Base-by-base conservation (phyloP, 1,140 invertebrate species). In the Caerostris darwini region DNA sequence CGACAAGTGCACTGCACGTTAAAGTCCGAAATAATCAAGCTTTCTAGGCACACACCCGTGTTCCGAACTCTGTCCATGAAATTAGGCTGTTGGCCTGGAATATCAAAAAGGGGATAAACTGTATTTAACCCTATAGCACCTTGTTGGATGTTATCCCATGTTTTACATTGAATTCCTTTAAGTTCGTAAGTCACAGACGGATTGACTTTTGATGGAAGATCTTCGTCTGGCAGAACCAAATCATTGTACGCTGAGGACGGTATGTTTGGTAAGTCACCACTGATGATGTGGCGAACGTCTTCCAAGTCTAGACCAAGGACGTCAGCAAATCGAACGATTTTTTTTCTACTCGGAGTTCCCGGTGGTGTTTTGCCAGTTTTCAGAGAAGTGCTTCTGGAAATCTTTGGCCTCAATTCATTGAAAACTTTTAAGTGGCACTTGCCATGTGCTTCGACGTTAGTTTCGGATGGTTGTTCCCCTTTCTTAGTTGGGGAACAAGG, bases 251-350 rank as follows among this genome's bases (percentile, higher is more conserved):
- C 98, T 1, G 98, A 98, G 95, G 97, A 97, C 0, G 98, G 98
- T 95, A 99, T 97, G 95, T 97, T 97, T 1, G 98, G 98, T 94
- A 98, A 97, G 96, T 98, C 98, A 95, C 98, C 98, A 34, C 87
- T 61, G 7, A 92, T 77, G 8, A 95, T 95, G 54, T 95, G 94
- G n/a, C 94, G 90, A 0, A 99, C 98, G 95, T 98, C 98, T 10
- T 98, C 98, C 94, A 99, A 96, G 96, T 99, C 99, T 7, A 99
- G 96, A 0, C 99, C 99, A 58, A 99, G 96, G 2, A 98, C 98
- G 95, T 99, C 99, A 0, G 99, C 99, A 96, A 99, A 99, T n/a
- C 98, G 97, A 0, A 99, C 98, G 59, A 99, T 99, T 96, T 99
- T 99, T 96, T 99, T 99, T 19, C 94, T 77, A n/a, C 89, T 90